Base-by-base conservation (phyloP, 2,797 vertebrate genomes). In the Oreochromis mossambicus region DNA sequence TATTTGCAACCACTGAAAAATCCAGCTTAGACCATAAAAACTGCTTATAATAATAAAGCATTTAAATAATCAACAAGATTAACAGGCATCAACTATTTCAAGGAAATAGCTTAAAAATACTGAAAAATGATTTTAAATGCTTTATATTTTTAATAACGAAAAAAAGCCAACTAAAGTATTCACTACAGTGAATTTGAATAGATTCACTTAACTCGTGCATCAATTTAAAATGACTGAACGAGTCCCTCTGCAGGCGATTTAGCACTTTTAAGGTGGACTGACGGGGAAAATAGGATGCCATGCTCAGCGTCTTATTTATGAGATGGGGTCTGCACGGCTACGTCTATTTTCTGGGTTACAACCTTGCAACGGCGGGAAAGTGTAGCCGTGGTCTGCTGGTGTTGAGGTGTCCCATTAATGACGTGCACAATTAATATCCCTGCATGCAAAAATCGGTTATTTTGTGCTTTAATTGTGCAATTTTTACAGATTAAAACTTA, bases 271-370 rank as follows among this genome's bases (percentile, higher is more conserved):
- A 63, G 75, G 80, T 78, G 54, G 76, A 52, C 63, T 32, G 41
- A 14, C 17, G 21, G 32, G 38, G n/a, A 7, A 14, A 26, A 9
- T 21, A 54, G 41, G 26, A 55, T 52, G 17, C 32, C 34, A 51
- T 15, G n/a, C 58, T 50, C 50, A 4, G 19, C n/a, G 63, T 46
- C 51, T 14, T 56, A 34, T 34, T 50, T 32, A 48, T 38, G 14
- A 46, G 48, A 63, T 26, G 5, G 14, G 12, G 52, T 51, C 61
- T 54, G 3, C 2, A n/a, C 2, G 90, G 87, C 43, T 38, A 0
- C 1, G 92, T 84, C 89, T 95, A 94, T 86, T 85, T 89, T 29
- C 87, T 91, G 92, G 81, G 68, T 6, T 50, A 10, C 54, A 85
- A 43, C 70, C 29, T 56, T 32, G 8, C 21, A 86, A 86, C 34